A percentile compares a stretch with the other conserved stretches of the same genome.
phyloP scores from a whole-genome alignment of 2,888 invertebrate species.

The Aspidapion aeneum region DNA sequence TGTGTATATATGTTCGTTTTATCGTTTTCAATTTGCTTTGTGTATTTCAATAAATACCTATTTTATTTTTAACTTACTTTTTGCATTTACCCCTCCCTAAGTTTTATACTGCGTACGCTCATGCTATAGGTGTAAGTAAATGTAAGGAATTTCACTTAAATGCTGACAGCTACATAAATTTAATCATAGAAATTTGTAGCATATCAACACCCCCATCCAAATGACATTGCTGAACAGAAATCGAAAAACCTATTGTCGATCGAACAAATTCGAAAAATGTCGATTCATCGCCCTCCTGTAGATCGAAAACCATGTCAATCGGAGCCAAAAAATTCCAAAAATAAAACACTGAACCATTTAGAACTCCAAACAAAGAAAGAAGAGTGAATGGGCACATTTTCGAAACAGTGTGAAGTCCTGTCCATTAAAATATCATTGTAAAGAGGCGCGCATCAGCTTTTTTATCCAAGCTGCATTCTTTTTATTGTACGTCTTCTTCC shows the following conservation, averaged over 20 bases:
- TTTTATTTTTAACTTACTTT: too few species aligned
- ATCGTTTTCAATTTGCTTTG: too few species aligned
- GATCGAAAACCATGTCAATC: slow-evolving; percentile 20
- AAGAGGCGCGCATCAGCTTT: slow-evolving; percentile 28
- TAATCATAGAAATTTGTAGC: too few species aligned
- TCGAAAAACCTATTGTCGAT: background rate
- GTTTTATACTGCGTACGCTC: too few species aligned
- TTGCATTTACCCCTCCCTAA: too few species aligned
- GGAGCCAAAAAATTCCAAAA: slow-evolving; percentile 14
- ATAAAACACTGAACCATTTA: slow-evolving; percentile 19
- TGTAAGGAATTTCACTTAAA: too few species aligned
- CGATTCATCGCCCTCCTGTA: slow-evolving; percentile 7
- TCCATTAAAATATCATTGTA: slow-evolving; percentile 41
- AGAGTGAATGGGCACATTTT: slow-evolving; percentile 48
- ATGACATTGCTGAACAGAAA: background rate
- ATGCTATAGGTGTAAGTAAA: too few species aligned
- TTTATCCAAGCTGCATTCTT: too few species aligned
- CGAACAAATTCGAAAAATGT: background rate
- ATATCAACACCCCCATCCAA: background rate
- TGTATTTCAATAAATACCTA: too few species aligned
- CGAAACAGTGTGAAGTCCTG: slow-evolving; percentile 49
- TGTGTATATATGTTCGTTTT: too few species aligned
- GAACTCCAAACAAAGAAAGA: slow-evolving; percentile 30
- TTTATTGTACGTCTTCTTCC: too few species aligned
- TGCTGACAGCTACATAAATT: too few species aligned